Conservation (phyloP, 2,888 invertebrate genomes). For the Aleiodes alternator region DNA sequence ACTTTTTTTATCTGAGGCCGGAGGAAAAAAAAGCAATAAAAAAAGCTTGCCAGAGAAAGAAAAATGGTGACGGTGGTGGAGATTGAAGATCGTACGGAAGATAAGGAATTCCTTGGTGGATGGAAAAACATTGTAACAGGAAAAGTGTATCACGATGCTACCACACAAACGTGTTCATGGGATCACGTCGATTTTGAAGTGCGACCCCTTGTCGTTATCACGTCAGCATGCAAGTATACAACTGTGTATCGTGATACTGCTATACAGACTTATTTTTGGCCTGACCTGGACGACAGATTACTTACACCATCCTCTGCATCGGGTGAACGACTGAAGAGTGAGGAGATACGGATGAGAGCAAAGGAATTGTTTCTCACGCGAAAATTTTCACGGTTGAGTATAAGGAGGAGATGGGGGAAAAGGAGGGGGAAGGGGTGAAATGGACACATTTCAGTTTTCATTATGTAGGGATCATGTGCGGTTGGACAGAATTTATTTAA, state of each 20-base stretch:
- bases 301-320: slow-evolving; percentile 52
- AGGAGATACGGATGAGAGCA: slow-evolving; percentile 79
- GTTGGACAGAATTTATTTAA: too few species aligned
- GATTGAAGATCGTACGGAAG: slow-evolving; percentile 79
- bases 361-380: slow-evolving; percentile 76
- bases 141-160: slow-evolving; percentile 87
- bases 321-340: slow-evolving; percentile 78
- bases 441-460: too few species aligned
- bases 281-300: slow-evolving; percentile 62
- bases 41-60: slow-evolving; percentile 12
- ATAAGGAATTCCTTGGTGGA: slow-evolving; percentile 89
- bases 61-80: slow-evolving; percentile 77
- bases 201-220: slow-evolving; percentile 38
- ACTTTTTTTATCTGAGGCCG: too few species aligned
- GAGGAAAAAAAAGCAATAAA: background rate
- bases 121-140: slow-evolving; percentile 84
- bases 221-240: slow-evolving; percentile 57
- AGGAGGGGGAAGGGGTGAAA: too few species aligned
- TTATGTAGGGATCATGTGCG: too few species aligned
- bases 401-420: too few species aligned
- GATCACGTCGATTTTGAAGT: slow-evolving; percentile 44
- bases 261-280: slow-evolving; percentile 62
- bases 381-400: slow-evolving; percentile 38
- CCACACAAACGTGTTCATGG: slow-evolving; percentile 82
- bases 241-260: slow-evolving; percentile 56